Evolutionary conservation across 2,888 invertebrate genomes (phyloP).

Genomic region (Caenorhabditis doughertyi): DNA sequence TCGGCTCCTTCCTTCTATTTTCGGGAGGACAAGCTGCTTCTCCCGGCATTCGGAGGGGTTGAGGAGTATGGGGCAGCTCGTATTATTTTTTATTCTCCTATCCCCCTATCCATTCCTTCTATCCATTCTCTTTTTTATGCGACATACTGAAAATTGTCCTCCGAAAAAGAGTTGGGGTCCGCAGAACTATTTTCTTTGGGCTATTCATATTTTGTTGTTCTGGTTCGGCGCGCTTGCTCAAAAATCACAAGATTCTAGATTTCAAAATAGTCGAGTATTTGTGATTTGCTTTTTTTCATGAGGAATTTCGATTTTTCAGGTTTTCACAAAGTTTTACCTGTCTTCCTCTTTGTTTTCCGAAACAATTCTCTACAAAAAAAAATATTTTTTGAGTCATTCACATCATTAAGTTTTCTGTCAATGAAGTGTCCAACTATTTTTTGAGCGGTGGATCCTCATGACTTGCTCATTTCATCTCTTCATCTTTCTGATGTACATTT

Average conservation of each 20-base stretch:
- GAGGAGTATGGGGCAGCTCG: slow-evolving; percentile 22
- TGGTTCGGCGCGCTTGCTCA: not conserved
- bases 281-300: too few species aligned
- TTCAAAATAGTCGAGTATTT: too few species aligned
- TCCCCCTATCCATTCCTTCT: slow-evolving; percentile 15
- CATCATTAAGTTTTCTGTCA: not conserved
- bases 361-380: too few species aligned
- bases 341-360: too few species aligned
- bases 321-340: too few species aligned
- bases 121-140: slow-evolving; percentile 45
- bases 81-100: slow-evolving; percentile 41
- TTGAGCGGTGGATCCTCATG: not conserved
- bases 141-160: slow-evolving; percentile 44
- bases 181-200: slow-evolving; percentile 9
- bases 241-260: not conserved
- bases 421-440: not conserved
- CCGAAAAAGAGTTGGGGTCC: slow-evolving; percentile 11
- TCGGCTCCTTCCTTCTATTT: slow-evolving; percentile 49
- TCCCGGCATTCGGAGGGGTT: slow-evolving; percentile 9
- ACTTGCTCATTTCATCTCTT: slow-evolving; percentile 36
- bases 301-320: too few species aligned
- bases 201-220: not conserved
- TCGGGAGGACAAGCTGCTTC: slow-evolving; percentile 21
- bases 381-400: too few species aligned
- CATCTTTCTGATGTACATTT: slow-evolving; percentile 25